A percentile compares a stretch with the other conserved stretches of the same genome.
phyloP scores from a whole-genome alignment of 2,888 invertebrate species.

The Sesia apiformis region DNA sequence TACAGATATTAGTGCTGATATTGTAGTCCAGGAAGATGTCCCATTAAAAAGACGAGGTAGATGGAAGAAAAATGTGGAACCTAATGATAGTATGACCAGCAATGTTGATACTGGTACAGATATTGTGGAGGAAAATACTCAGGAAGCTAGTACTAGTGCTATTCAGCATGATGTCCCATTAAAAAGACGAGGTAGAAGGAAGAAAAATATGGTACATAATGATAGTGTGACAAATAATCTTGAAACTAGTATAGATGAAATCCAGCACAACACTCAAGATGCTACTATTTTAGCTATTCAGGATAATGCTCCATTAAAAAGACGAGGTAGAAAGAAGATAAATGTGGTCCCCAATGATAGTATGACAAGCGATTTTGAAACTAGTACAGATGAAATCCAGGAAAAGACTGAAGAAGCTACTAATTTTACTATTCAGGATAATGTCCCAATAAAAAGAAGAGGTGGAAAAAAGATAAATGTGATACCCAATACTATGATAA shows the following conservation, averaged over 20 bases:
- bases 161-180: not conserved
- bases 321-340: too few species aligned
- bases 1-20: not conserved
- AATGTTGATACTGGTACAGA: not conserved
- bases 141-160: not conserved
- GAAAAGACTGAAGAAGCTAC: too few species aligned
- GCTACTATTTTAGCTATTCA: too few species aligned
- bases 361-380: not conserved
- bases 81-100: not conserved
- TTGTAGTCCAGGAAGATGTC: not conserved
- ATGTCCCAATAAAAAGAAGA: not conserved
- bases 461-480: not conserved
- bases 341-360: not conserved
- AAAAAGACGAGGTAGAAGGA: not conserved
- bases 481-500: not conserved
- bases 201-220: not conserved
- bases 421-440: not conserved
- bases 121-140: not conserved
- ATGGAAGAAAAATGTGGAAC: not conserved
- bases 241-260: conserved; percentile 3
- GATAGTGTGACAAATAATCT: conserved; percentile 1
- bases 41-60: not conserved
- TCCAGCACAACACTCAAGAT: not conserved
- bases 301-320: too few species aligned
- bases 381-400: too few species aligned